A percentile compares a stretch with the other conserved stretches of the same genome.
These are phyloP conservation scores for Euwallacea fornicatus DNA, from an alignment of 1,140 invertebrate genomes.

Conservation along the genomic window DNA sequence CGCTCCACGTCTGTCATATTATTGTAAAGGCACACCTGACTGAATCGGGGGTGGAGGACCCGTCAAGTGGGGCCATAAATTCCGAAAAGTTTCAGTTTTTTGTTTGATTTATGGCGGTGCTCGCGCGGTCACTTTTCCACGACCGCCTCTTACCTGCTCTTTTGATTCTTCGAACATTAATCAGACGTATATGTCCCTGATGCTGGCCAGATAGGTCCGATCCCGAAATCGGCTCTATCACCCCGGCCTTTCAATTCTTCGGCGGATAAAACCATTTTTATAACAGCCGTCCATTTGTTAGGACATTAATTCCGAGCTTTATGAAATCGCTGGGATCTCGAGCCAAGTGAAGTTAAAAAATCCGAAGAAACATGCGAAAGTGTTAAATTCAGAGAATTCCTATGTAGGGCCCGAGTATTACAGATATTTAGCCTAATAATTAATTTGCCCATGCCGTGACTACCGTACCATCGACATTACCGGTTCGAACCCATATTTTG, in stretches of 20 bases:
- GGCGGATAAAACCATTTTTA: not conserved
- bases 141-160: constrained; percentile 21
- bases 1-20: not conserved
- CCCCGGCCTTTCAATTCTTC: not conserved
- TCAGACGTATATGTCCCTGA: constrained; percentile 30
- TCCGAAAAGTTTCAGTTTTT: constrained; percentile 44
- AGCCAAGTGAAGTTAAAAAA: too few relatives aligned
- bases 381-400: too few relatives aligned
- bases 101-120: constrained; percentile 44
- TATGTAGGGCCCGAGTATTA: constrained; percentile 4
- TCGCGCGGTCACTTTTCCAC: constrained; percentile 29
- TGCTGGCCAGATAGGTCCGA: constrained; percentile 21
- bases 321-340: too few relatives aligned
- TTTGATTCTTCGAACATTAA: constrained; percentile 30
- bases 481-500: not conserved
- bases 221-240: constrained; percentile 9
- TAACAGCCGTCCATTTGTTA: constrained; percentile 1
- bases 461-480: constrained; percentile 9
- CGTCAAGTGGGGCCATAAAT: constrained; percentile 44
- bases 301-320: not conserved
- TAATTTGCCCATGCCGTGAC: constrained; percentile 20
- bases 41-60: constrained; percentile 42
- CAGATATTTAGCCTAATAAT: constrained; percentile 11
- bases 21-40: constrained; percentile 39
- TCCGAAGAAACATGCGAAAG: too few relatives aligned